Percentiles rank a stretch among this genome's conserved stretches.
phyloP scores from a whole-genome alignment of 2,113 vertebrate genomes.

The Galeopterus variegatus region DNA sequence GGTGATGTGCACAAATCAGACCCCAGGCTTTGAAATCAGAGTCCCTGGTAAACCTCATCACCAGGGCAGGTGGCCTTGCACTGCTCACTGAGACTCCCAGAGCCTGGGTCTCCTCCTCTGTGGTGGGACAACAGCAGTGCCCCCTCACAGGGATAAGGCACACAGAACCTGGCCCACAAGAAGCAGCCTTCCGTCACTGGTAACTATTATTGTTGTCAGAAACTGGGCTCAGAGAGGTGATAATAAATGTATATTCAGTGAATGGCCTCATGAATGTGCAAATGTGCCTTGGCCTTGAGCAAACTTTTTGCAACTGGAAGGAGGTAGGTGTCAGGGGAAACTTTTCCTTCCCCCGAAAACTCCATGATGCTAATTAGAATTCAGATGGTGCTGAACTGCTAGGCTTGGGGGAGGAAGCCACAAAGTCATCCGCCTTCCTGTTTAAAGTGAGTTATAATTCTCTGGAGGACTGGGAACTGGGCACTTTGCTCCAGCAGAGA shows the following conservation, averaged over 20 bases:
- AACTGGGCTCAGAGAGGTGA: neutral
- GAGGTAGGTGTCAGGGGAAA: neutral
- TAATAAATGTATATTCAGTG: neutral
- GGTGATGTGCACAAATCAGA: rapidly evolving
- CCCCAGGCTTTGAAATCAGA: neutral
- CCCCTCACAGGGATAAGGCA: neutral
- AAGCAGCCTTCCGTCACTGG: rapidly evolving
- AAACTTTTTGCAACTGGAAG: neutral
- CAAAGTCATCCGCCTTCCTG: neutral
- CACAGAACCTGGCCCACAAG: rapidly evolving
- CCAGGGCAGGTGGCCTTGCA: neutral
- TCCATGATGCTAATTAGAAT: neutral
- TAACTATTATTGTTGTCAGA: neutral
- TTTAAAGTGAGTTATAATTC: neutral
- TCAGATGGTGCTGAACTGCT: neutral
- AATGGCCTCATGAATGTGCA: neutral
- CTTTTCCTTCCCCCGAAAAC: neutral
- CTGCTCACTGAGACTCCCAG: neutral
- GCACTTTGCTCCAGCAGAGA: neutral
- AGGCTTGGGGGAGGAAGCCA: neutral
- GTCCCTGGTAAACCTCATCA: neutral
- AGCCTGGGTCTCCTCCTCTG: neutral
- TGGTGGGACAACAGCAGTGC: rapidly evolving
- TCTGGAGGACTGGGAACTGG: neutral
- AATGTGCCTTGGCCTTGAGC: neutral